These are phyloP conservation scores for Amazona guildingii DNA, from an alignment of 2,113 vertebrate species.

Conservation along the genomic window DNA sequence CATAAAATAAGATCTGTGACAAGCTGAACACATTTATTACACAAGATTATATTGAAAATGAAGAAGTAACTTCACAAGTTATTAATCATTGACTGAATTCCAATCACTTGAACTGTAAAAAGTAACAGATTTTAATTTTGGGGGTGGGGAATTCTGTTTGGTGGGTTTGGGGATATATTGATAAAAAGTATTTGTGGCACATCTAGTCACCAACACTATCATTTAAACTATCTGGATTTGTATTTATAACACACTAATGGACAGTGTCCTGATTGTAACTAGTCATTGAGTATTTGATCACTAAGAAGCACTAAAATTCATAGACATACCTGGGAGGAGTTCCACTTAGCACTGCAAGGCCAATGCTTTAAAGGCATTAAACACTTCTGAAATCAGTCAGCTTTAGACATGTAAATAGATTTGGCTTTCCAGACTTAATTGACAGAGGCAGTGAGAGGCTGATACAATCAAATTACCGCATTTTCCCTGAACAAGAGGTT, in stretches of 20 bases:
- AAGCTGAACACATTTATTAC: slow-evolving; percentile 73
- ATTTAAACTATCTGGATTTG: not conserved
- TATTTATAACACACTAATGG: not conserved
- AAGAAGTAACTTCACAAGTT: slow-evolving; percentile 67
- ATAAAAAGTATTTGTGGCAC: not conserved
- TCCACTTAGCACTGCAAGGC: not conserved
- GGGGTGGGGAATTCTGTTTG: slow-evolving; percentile 10
- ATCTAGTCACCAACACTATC: not conserved
- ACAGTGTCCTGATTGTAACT: not conserved
- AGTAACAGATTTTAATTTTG: slow-evolving; percentile 53
- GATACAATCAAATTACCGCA: not conserved
- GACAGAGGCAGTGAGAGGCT: not conserved
- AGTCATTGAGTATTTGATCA: not conserved
- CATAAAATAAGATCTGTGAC: slow-evolving; percentile 76
- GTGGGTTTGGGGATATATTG: not conserved
- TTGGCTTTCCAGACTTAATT: slow-evolving; percentile 2
- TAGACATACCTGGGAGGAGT: not conserved
- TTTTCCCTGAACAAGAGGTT: not conserved
- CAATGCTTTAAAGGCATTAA: not conserved
- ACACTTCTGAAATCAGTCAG: not conserved
- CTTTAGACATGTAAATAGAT: not conserved
- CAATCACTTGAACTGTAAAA: slow-evolving; percentile 47
- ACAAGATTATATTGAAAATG: slow-evolving; percentile 65
- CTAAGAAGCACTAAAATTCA: not conserved
- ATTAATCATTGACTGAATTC: slow-evolving; percentile 68